Evolutionary conservation across 2,797 vertebrate species (phyloP), one percentile per base, ranked within the genome.

Genomic region (Rhinoraja longicauda): DNA sequence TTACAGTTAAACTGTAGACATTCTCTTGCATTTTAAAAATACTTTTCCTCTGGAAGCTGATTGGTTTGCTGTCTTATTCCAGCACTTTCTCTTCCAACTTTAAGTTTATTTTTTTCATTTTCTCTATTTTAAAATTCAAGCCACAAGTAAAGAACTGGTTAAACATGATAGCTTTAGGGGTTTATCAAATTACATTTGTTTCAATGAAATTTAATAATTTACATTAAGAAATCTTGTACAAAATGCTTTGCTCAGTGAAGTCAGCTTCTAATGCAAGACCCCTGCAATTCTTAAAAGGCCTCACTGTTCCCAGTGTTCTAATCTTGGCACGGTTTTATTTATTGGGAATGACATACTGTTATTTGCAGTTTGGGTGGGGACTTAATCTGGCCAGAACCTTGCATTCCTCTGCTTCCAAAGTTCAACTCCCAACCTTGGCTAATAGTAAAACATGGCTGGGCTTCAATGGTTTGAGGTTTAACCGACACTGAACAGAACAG

Each of bases 331-430:
- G 19, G n/a, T 64, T 88, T 88, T 88, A 64, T 88, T 88, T 88
- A 67, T 88, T 88, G 84, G n/a, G n/a, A 64, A 67, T 88, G 81
- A 84, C 4, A 1, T 59, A n/a, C 81, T 26, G 12, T 24, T 67
- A 67, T 67, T 88, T 67, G 84, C 32, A 19, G 84, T 88, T 67
- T 88, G 84, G 17, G 84, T 67, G 84, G n/a, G 84, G 84, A 19
- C n/a, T 8, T 21, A 7, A 36, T 64, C n/a, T 88, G 84, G 84
- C 84, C n/a, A 88, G 59, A 88, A 88, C 15, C 17, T 32, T 88
- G n/a, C 84, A 88, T 88, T 88, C 84, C 62, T 67, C 0, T 45
- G n/a, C 84, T 67, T 88, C 84, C 84, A 88, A 88, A 88, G 84
- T 88, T 88, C 84, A 88, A 36, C n/a, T 84, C 26, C 17, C 84